These are phyloP conservation scores for Troilus luridus DNA, from an alignment of 2,888 invertebrate genomes.

Conservation along the genomic window DNA sequence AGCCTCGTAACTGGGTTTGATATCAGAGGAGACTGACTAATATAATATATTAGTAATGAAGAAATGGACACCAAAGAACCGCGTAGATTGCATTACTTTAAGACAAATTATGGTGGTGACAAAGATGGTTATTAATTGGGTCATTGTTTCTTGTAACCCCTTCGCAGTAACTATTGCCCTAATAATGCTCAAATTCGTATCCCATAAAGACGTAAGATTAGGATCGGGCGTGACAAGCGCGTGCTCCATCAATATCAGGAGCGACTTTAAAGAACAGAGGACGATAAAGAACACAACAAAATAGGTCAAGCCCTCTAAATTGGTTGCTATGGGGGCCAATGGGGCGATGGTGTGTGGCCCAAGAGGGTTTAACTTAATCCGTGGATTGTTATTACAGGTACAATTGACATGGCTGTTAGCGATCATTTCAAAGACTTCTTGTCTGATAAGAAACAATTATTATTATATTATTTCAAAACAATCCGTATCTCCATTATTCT, in stretches of 20 bases:
- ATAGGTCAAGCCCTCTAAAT: not conserved
- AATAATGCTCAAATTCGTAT: not conserved
- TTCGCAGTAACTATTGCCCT: not conserved
- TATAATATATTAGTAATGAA: too few relatives aligned
- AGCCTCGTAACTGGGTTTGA: too few relatives aligned
- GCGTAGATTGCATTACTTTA: not conserved
- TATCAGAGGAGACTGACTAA: too few relatives aligned
- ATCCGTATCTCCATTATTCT: too few relatives aligned
- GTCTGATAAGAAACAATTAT: too few relatives aligned
- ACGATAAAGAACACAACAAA: not conserved
- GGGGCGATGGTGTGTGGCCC: not conserved
- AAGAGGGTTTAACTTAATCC: not conserved
- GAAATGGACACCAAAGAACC: too few relatives aligned
- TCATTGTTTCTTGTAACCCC: not conserved
- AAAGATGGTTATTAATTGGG: not conserved
- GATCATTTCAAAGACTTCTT: too few relatives aligned
- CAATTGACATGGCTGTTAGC: not conserved
- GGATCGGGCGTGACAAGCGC: not conserved
- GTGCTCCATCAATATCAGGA: not conserved
- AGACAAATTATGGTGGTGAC: not conserved
- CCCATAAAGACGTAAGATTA: not conserved
- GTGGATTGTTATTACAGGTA: not conserved
- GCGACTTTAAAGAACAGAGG: not conserved
- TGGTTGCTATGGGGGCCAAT: not conserved
- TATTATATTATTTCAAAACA: too few relatives aligned